Conservation (phyloP, 2,797 vertebrate genomes). For the Mus spretus region DNA sequence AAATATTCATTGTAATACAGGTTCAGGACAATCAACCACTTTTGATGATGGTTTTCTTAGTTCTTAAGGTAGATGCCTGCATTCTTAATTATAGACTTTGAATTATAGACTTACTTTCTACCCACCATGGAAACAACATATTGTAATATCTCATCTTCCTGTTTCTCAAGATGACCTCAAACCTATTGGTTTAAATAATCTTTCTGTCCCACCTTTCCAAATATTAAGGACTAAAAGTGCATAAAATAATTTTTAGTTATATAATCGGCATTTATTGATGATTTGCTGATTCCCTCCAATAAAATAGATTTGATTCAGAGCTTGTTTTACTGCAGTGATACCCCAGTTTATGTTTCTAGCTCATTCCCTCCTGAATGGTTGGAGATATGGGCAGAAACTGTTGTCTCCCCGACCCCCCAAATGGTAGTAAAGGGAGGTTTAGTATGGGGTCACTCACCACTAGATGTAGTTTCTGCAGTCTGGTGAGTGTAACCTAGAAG, state of each 20-base stretch:
- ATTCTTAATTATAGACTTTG: background rate
- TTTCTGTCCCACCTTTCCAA: background rate
- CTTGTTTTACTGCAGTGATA: background rate
- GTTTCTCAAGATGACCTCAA: background rate
- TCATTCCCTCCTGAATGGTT: background rate
- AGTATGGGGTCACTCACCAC: slow-evolving; percentile 28
- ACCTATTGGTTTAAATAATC: background rate
- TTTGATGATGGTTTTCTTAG: background rate
- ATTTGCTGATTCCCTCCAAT: background rate
- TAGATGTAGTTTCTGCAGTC: background rate
- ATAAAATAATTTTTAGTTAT: background rate
- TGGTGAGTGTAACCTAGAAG: slow-evolving; percentile 58
- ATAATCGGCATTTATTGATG: background rate
- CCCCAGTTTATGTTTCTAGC: background rate
- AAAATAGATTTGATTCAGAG: background rate
- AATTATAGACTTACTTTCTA: background rate
- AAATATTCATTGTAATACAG: background rate
- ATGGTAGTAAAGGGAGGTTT: too few relatives aligned
- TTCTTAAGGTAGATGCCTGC: too few relatives aligned
- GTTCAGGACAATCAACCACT: too few relatives aligned
- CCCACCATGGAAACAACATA: background rate
- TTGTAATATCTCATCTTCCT: background rate
- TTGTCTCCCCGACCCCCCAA: background rate
- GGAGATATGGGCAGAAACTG: background rate
- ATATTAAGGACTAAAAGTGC: background rate